A percentile compares a stretch with the other conserved stretches of the same genome.
Evolutionary conservation across 1,140 invertebrate genomes (phyloP).

Genomic region (Caenorhabditis briggsae): DNA sequence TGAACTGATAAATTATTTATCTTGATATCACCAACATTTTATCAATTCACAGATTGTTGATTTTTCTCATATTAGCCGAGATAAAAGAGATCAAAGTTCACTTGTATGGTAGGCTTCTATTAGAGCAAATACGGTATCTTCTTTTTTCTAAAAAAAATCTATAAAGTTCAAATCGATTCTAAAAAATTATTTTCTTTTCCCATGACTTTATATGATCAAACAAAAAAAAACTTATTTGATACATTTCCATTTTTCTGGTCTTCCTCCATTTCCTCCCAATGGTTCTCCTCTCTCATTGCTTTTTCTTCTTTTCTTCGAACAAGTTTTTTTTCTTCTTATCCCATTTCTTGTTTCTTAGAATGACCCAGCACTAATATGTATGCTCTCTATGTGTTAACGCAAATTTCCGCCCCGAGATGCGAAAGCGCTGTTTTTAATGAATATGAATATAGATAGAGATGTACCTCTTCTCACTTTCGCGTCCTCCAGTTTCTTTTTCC

Average conservation of each 20-base stretch:
- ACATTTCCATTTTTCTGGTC: not conserved
- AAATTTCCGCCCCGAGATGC: constrained; percentile 38
- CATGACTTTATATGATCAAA: no score
- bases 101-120: no score
- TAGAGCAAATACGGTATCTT: no score
- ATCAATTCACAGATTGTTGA: no score
- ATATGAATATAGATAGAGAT: constrained; percentile 25
- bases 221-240: no score
- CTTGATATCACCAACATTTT: no score
- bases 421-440: constrained; percentile 36
- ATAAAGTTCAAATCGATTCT: no score
- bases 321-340: not conserved
- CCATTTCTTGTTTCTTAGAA: not conserved
- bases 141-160: no score
- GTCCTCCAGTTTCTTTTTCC: not conserved
- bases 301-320: not conserved
- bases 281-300: not conserved
- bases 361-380: constrained; percentile 4
- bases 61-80: no score
- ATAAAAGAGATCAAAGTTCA: no score
- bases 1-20: no score
- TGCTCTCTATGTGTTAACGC: not conserved
- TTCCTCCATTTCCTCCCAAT: not conserved
- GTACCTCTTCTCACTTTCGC: not conserved
- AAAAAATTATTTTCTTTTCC: no score